phyloP scores from a whole-genome alignment of 2,797 vertebrate genomes.

The Pelodytes ibericus region DNA sequence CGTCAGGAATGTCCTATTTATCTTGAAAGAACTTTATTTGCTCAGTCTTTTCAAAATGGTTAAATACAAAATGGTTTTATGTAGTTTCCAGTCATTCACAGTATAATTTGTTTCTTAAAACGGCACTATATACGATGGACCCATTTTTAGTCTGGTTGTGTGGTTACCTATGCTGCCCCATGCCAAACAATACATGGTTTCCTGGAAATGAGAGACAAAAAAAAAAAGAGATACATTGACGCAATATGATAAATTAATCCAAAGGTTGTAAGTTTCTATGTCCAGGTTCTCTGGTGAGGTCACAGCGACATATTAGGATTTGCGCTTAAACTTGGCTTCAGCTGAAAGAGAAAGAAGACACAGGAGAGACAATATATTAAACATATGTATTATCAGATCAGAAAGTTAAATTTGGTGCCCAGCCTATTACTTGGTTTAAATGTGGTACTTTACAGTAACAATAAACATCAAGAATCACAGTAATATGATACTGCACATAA shows the following conservation, averaged over 20 bases:
- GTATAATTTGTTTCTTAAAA: no score
- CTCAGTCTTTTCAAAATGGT: neutral
- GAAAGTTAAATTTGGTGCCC: no score
- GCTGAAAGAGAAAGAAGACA: constrained; percentile 67
- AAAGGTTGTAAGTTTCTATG: neutral
- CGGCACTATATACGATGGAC: no score
- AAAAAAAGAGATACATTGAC: neutral
- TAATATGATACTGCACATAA: no score
- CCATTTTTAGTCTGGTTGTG: neutral
- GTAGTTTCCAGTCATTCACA: neutral
- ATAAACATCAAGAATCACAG: no score
- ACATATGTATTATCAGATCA: no score
- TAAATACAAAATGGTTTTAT: neutral
- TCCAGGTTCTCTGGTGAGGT: neutral
- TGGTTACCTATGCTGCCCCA: neutral
- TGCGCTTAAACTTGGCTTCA: constrained; percentile 86
- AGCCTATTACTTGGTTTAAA: no score
- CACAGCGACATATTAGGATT: constrained; percentile 64
- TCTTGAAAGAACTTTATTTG: neutral
- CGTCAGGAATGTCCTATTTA: neutral
- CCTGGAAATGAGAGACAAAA: neutral
- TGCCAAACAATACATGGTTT: neutral
- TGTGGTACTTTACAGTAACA: no score
- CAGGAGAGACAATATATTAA: no score
- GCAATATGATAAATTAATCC: neutral